Base-by-base conservation (phyloP, 1,140 invertebrate species). In the Rhynchophorus ferrugineus region DNA sequence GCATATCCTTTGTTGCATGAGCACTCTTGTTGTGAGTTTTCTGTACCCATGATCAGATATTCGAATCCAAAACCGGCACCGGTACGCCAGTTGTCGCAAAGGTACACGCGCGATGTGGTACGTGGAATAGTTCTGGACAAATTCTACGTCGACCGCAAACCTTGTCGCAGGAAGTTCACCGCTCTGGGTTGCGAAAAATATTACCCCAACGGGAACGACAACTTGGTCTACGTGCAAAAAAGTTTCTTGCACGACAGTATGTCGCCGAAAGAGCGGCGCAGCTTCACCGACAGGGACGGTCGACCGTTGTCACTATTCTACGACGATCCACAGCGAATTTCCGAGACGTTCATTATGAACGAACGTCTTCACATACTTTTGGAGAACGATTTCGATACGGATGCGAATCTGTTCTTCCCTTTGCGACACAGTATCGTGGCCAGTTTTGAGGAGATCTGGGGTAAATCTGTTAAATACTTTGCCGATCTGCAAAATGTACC, bases 101-200 rank as follows among this genome's bases (percentile, higher is more conserved):
- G 20, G 3, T 58, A 51, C 24, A 49, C 53, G 24, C 22, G 43
- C 3, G 53, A 61, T 39, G 49, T 68, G 29, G 66, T 72, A 2
- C 59, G 60, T 24, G 62, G 62, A 18, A 70, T 73, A 17, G 60
- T 73, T 36, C 34, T 67, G 20, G 58, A 64, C 56, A 62, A 64
- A 37, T 73, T 72, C 62, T 71, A 71, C 53, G 62, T 60, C 35
- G 68, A 69, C 6, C 57, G 61, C 48, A 56, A 63, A 17, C 58
- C 49, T 18, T 66, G 65, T 44, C 60, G 68, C 45, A 62, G 68
- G 49, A 55, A 59, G 20, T 68, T 65, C 19, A 71, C 69, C 9
- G 64, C 66, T 13, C 60, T 64, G 2, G 72, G 72, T 18, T 69
- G 69, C 19, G 59, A 59, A 48, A 69, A 71, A 50, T 57, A 61